Base-by-base conservation (phyloP, 1,140 invertebrate species). In the Eciton burchellii region DNA sequence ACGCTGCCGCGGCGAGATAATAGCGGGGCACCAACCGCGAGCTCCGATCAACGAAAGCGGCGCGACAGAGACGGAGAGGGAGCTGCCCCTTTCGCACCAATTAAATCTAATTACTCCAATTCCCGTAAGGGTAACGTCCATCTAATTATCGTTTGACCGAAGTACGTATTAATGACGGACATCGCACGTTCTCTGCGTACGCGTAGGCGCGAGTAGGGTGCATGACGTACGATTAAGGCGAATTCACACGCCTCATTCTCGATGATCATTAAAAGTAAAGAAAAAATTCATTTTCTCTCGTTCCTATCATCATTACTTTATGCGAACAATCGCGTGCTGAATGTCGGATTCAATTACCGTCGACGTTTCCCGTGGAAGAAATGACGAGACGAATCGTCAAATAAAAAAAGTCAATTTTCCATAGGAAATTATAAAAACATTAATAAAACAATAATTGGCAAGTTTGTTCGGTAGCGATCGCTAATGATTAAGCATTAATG, bases 81-180 rank as follows among this genome's bases (percentile, higher is more conserved):
- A 57, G 54, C 24, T 66, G 85, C 73, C 84, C 84, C 81, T 89
- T n/a, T 90, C 83, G 83, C 84, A 83, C 84, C 92, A 93, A 93
- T 93, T 93, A 92, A 91, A 91, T 90, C 86, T 92, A 93, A 93
- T 93, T 93, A 93, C 90, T 91, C 86, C 85, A 92, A 92, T 92
- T 93, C 89, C 88, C 89, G 87, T 83, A 89, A 90, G 88, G 89
- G 88, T 90, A 92, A 92, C 91, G 89, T 92, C 90, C 91, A 93
- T 92, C 89, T 93, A 92, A 93, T 93, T 92, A 92, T 88, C 85
- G 90, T 92, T 92, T 85, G 87, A 90, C 88, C 89, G 87, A 91
- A 92, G 89, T 90, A 90, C 77, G 85, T 91, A 92, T 92, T 92
- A 92, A 92, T 91, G 90, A 88, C 79, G 83, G 66, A 66, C 83